phyloP scores from a whole-genome alignment of 1,140 invertebrate species.

The Onthophagus taurus region DNA sequence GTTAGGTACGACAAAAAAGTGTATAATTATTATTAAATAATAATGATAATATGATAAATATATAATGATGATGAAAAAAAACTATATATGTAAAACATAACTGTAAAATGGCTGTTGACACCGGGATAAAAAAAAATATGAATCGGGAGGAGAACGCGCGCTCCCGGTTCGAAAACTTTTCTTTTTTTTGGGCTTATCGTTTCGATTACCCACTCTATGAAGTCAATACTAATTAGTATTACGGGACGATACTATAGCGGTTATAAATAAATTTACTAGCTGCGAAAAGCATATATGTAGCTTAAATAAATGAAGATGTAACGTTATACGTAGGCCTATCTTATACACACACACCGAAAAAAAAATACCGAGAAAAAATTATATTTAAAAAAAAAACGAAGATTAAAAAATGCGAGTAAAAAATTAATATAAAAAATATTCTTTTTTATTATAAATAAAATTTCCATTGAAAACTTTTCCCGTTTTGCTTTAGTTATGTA shows the following conservation, averaged over 20 bases:
- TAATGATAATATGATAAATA: background rate
- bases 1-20: too few relatives aligned
- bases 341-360: slow-evolving; percentile 29
- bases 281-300: slow-evolving; percentile 29
- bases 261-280: slow-evolving; percentile 13
- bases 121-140: too few relatives aligned
- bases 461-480: too few relatives aligned
- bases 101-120: slow-evolving; percentile 29
- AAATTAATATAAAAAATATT: background rate
- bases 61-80: background rate
- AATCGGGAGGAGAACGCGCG: slow-evolving; percentile 10
- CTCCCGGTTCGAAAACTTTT: too few relatives aligned
- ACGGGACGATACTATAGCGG: slow-evolving; percentile 19
- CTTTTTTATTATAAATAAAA: too few relatives aligned
- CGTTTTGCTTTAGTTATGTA: too few relatives aligned
- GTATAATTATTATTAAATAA: too few relatives aligned
- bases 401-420: background rate
- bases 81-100: slow-evolving; percentile 3
- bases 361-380: background rate
- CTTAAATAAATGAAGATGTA: slow-evolving; percentile 27
- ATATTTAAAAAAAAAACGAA: slow-evolving; percentile 1
- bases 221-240: slow-evolving; percentile 36
- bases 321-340: slow-evolving; percentile 34
- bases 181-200: slow-evolving; percentile 9
- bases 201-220: slow-evolving; percentile 24